Conservation (phyloP, 1,140 invertebrate species). For the Uloborus diversus region DNA sequence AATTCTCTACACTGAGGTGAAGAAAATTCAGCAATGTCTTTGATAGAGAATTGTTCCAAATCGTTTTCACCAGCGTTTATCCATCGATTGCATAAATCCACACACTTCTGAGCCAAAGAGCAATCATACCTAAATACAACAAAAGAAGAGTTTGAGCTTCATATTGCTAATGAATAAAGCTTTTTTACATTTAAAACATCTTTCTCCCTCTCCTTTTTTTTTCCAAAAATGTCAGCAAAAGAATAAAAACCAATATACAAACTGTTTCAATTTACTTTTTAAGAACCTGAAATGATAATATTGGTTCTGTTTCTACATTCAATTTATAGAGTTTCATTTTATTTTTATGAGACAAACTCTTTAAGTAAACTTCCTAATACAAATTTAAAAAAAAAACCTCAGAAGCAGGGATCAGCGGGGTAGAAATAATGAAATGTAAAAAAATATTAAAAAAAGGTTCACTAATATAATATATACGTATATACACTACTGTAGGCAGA, state of each 20-base stretch:
- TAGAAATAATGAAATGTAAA: too few species aligned
- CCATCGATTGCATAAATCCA: constrained; percentile 71
- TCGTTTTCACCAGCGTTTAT: constrained; percentile 66
- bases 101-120: constrained; percentile 74
- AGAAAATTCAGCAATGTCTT: constrained; percentile 71
- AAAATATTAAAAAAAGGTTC: too few species aligned
- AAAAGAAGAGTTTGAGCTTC: neutral
- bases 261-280: neutral
- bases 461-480: too few species aligned
- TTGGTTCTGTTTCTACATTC: too few species aligned
- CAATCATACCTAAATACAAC: constrained; percentile 73
- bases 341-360: too few species aligned
- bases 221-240: neutral
- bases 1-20: constrained; percentile 78
- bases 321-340: too few species aligned
- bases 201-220: neutral
- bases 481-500: too few species aligned
- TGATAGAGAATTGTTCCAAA: constrained; percentile 65
- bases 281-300: neutral
- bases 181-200: neutral
- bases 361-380: too few species aligned
- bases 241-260: neutral
- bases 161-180: neutral
- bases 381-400: too few species aligned
- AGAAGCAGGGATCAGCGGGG: too few species aligned